Evolutionary conservation across 2,113 vertebrate species (phyloP).

Genomic region (Thunnus thynnus): DNA sequence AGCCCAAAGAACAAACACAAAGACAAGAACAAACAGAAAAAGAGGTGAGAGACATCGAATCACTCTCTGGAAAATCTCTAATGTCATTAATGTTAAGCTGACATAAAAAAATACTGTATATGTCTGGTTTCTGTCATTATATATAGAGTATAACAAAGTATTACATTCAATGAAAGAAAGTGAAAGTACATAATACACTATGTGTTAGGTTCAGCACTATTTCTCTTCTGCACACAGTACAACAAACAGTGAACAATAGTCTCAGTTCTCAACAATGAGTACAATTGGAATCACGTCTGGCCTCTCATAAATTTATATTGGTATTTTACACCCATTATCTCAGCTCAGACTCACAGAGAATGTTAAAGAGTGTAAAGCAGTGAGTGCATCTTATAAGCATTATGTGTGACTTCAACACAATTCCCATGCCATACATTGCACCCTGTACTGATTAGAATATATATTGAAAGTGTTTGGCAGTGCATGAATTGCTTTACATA

Average conservation of each 20-base stretch:
- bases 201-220: neutral
- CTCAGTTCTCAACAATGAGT: slow-evolving; percentile 1
- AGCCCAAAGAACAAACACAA: slow-evolving; percentile 96
- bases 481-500: slow-evolving; percentile 39
- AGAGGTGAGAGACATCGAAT: slow-evolving; percentile 86
- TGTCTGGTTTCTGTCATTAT: neutral
- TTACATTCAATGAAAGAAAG: neutral
- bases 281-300: slow-evolving; percentile 26
- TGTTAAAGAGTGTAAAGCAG: slow-evolving; percentile 34
- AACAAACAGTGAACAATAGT: slow-evolving; percentile 22
- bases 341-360: slow-evolving; percentile 44
- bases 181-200: neutral
- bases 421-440: neutral
- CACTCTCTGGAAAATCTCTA: neutral
- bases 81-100: neutral
- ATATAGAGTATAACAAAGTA: neutral
- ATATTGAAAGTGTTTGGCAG: slow-evolving; percentile 46
- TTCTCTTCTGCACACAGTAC: slow-evolving; percentile 14
- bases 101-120: neutral
- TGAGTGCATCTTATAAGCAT: slow-evolving; percentile 4
- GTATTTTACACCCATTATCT: slow-evolving; percentile 56
- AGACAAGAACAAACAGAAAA: slow-evolving; percentile 96
- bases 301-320: slow-evolving; percentile 69
- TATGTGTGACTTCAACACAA: slow-evolving; percentile 13
- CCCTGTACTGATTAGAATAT: slow-evolving; percentile 44